A percentile compares a stretch with the other conserved stretches of the same genome.
Conservation (phyloP, 1,140 invertebrate genomes). For the Bombus impatiens region DNA sequence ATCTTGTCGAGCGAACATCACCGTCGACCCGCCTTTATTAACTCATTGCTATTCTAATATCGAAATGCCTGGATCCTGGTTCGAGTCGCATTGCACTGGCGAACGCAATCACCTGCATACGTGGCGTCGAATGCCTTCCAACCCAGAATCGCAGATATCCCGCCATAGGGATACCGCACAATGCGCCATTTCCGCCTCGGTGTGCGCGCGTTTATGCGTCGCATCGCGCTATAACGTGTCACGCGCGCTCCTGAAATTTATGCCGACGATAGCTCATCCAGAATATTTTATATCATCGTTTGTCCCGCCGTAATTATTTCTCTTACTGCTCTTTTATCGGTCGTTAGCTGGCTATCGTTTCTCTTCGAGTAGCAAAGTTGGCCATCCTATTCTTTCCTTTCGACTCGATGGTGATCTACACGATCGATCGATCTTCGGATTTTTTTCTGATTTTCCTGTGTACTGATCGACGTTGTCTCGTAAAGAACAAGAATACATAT, state of each 20-base stretch:
- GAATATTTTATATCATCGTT: background rate
- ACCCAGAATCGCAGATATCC: constrained; percentile 58
- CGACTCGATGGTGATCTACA: no score
- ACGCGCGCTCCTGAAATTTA: background rate
- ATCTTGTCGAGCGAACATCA: no score
- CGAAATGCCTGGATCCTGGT: constrained; percentile 40
- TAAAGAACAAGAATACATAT: no score
- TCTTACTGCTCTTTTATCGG: rapidly evolving
- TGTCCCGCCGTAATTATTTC: background rate
- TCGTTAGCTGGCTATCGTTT: no score
- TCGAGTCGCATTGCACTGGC: constrained; percentile 29
- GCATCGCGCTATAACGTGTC: background rate
- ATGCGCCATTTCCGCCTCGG: constrained; percentile 40
- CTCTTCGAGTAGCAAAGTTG: background rate
- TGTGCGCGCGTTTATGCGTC: background rate
- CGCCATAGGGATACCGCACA: constrained; percentile 49
- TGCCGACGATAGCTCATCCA: background rate
- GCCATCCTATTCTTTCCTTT: background rate
- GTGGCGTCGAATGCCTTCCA: constrained; percentile 53
- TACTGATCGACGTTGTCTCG: no score
- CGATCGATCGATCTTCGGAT: no score
- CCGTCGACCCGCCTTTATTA: constrained; percentile 7
- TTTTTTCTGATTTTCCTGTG: background rate
- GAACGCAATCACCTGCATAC: constrained; percentile 62
- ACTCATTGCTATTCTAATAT: constrained; percentile 54